Evolutionary conservation across 2,888 invertebrate species (phyloP).

Genomic region (Osmoderma eremita): DNA sequence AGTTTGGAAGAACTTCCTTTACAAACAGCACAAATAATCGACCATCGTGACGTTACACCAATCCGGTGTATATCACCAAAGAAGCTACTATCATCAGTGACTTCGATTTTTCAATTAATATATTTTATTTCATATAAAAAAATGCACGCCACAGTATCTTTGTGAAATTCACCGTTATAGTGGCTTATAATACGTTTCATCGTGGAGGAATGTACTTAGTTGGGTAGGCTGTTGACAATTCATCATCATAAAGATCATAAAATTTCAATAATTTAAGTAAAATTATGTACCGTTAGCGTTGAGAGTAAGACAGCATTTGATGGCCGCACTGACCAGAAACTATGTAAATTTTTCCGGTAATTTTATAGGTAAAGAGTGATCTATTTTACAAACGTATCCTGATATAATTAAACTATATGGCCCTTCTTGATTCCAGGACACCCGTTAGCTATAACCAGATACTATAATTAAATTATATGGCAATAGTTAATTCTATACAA

Average conservation of each 20-base stretch:
- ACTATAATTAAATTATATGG: conserved; percentile 23
- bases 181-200: no score
- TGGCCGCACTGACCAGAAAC: background rate
- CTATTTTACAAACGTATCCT: conserved; percentile 3
- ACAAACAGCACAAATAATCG: no score
- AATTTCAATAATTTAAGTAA: conserved; percentile 12
- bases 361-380: conserved; percentile 5
- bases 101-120: no score
- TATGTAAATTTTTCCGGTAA: conserved; percentile 20
- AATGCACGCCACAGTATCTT: no score
- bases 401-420: conserved; percentile 6
- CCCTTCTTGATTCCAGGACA: background rate
- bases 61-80: no score
- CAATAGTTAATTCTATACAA: conserved; percentile 9
- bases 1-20: no score
- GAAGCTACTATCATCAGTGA: no score
- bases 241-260: background rate
- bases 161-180: no score
- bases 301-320: background rate
- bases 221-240: no score
- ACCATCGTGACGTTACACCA: no score
- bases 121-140: no score
- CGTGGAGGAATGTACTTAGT: no score
- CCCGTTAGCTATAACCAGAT: conserved; percentile 5
- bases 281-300: conserved; percentile 16